A percentile compares a stretch with the other conserved stretches of the same genome.
Conservation (phyloP, 92 coral and sea anemone species). For the Phymanthus crucifer region DNA sequence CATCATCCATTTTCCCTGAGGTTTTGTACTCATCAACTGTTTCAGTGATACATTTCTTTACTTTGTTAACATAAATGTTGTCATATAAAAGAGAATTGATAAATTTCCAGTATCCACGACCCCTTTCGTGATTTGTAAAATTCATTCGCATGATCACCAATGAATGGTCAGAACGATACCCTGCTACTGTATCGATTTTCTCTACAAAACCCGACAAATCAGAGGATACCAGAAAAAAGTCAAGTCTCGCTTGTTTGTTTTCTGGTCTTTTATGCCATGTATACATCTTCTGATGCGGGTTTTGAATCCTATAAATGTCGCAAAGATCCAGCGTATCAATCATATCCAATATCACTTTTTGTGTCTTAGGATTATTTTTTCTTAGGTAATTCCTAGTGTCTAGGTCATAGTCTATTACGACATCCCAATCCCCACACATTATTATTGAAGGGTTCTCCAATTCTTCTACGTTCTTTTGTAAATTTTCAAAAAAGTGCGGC, state of each 20-base stretch:
- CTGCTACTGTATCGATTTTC: slow-evolving; percentile 5
- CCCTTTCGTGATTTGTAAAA: slow-evolving; percentile 39
- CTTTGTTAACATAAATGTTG: slow-evolving; percentile 12
- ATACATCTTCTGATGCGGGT: background rate
- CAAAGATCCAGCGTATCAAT: background rate
- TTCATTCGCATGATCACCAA: slow-evolving; percentile 16
- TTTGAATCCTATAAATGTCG: background rate
- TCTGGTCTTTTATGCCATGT: background rate
- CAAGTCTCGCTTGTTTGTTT: slow-evolving; percentile 20
- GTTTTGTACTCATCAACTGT: slow-evolving; percentile 6
- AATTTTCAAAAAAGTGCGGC: too few species aligned
- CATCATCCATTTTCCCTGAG: background rate
- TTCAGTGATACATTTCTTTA: too few species aligned
- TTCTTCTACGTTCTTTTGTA: background rate
- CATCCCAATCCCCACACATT: slow-evolving; percentile 16
- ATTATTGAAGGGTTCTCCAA: slow-evolving; percentile 1
- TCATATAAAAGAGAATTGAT: slow-evolving; percentile 33
- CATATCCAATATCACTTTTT: slow-evolving; percentile 3
- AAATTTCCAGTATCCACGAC: slow-evolving; percentile 44
- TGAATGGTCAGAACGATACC: slow-evolving; percentile 42
- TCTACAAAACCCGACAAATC: slow-evolving; percentile 33
- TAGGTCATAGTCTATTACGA: slow-evolving; percentile 14
- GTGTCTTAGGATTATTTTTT: background rate
- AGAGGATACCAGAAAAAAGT: slow-evolving; percentile 37
- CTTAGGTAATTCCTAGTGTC: slow-evolving; percentile 8